Evolutionary conservation across 2,113 vertebrate genomes (phyloP), one percentile per base, ranked within the genome.

Genomic region (Manacus vitellinus): DNA sequence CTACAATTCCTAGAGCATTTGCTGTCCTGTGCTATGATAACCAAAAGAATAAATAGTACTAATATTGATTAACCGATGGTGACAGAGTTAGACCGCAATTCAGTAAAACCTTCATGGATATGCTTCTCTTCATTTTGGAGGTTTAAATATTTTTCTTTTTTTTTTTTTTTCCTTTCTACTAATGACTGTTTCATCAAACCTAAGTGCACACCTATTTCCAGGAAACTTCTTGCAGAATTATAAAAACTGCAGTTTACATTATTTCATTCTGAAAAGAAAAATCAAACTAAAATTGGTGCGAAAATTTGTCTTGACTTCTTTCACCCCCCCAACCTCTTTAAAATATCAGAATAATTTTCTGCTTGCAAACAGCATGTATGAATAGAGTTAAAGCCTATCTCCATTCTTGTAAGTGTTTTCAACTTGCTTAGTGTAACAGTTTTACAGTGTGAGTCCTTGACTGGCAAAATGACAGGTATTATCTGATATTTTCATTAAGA

Each of bases 261-360:
- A 46, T 89, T 94, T 58, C 8, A 39, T 83, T 77, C 61, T 79
- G 9, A 37, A 61, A 72, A 88, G 35, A 47, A 78, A 86, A 81
- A 58, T 28, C 2, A 56, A 70, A 56, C 1, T 37, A 73, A 73
- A 76, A 39, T 20, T 52, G 0, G 0, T 66, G 7, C 56, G 24
- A 31, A 88, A 68, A 3, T 47, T 90, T 65, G 19, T n/a, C 19
- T 68, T 78, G 41, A 58, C 6, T 46, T 49, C 33, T 12, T 14
- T 2, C 35, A 35, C 12, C 22, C 20, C 13, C 10, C 6, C 21
- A 74, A 11, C 1, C 9, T 63, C 18, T 83, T 46, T 72, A 58
- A 83, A 79, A 54, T 20, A 61, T 30, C 49, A 68, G 49, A 71
- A 30, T 47, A 1, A 35, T 61, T 75, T 89, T 77, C 16, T 76